A percentile compares a stretch with the other conserved stretches of the same genome.
Evolutionary conservation across 2,888 invertebrate species (phyloP).

Genomic region (Oligia strigilis): DNA sequence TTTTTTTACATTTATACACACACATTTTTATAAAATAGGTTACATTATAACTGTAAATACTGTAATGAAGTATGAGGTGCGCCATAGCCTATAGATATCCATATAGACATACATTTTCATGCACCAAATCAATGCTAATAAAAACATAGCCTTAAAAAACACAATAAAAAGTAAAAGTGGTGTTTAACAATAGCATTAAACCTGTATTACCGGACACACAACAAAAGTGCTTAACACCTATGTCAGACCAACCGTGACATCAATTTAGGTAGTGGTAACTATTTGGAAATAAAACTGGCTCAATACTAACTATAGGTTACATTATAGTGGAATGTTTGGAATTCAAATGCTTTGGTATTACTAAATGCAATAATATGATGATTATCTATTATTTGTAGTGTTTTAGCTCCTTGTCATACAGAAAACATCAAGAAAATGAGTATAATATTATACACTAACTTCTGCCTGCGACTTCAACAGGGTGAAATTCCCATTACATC

Average conservation of each 20-base stretch:
- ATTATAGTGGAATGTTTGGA: constrained; percentile 42
- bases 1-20: background rate
- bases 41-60: too few species aligned
- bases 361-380: constrained; percentile 11
- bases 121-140: constrained; percentile 7
- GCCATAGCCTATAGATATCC: background rate
- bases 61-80: background rate
- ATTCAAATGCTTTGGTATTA: constrained; percentile 28
- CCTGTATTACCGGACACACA: constrained; percentile 9
- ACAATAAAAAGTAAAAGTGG: constrained; percentile 22
- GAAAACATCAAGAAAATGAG: background rate
- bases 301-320: background rate
- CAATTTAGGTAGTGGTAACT: constrained; percentile 16
- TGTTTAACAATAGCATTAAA: constrained; percentile 21
- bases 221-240: constrained; percentile 18
- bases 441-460: background rate
- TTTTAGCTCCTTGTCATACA: background rate
- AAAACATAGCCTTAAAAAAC: constrained; percentile 11
- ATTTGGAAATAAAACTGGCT: constrained; percentile 1
- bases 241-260: constrained; percentile 48
- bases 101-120: background rate
- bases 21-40: background rate
- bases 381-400: background rate
- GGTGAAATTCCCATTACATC: background rate
- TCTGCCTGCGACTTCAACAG: background rate